These are phyloP conservation scores for Gymnogyps californianus DNA, from an alignment of 2,113 vertebrate genomes.

Conservation along the genomic window DNA sequence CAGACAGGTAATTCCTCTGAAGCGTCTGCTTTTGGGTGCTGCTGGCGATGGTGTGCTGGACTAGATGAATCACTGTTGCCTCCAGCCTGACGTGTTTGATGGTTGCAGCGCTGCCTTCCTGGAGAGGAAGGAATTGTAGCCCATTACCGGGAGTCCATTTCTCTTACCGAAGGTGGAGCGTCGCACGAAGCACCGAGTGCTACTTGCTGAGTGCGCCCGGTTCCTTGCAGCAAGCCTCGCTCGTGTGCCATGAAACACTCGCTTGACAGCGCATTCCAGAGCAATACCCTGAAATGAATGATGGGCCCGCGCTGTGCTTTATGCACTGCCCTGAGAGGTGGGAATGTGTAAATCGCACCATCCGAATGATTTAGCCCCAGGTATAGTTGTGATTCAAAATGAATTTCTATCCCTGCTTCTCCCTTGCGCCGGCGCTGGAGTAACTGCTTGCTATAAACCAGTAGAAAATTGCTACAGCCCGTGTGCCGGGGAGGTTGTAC, in stretches of 20 bases:
- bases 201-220: background rate
- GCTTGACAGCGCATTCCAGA: background rate
- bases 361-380: slow-evolving; percentile 1
- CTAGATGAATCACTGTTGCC: background rate
- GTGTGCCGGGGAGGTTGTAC: rapidly evolving
- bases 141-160: background rate
- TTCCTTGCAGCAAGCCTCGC: background rate
- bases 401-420: background rate
- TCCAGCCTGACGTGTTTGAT: background rate
- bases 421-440: background rate
- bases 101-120: background rate
- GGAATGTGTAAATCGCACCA: background rate
- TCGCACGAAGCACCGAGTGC: background rate
- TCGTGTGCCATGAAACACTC: background rate
- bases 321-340: slow-evolving; percentile 11
- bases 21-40: background rate
- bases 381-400: background rate
- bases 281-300: background rate
- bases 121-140: background rate
- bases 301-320: background rate
- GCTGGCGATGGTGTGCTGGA: background rate
- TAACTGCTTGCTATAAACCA: background rate
- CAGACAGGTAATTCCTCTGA: background rate
- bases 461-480: background rate
- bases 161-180: background rate